A percentile compares a stretch with the other conserved stretches of the same genome.
phyloP scores from a whole-genome alignment of 2,113 vertebrate genomes.

The Aramus guarauna region DNA sequence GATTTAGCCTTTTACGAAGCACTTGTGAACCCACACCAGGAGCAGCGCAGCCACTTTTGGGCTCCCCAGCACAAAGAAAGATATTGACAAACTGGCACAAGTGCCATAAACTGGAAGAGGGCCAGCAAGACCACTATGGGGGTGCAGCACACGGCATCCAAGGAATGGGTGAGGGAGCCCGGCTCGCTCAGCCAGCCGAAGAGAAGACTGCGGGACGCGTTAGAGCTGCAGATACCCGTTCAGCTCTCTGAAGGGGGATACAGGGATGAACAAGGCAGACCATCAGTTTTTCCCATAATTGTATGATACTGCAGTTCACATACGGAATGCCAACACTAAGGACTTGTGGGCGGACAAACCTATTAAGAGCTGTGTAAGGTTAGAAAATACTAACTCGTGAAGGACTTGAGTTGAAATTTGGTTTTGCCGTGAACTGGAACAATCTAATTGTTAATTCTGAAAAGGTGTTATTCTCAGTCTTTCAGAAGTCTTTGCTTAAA shows the following conservation, averaged over 20 bases:
- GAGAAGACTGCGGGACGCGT: rapidly evolving
- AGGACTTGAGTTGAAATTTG: not conserved
- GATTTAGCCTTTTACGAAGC: not conserved
- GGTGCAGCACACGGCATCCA: not conserved
- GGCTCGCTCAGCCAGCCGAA: not conserved
- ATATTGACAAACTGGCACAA: not conserved
- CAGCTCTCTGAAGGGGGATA: not conserved
- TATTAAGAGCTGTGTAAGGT: not conserved
- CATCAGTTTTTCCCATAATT: not conserved
- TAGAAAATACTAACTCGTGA: not conserved
- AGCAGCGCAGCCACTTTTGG: not conserved
- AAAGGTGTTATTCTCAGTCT: not conserved
- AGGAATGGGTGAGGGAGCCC: not conserved
- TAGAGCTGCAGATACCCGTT: rapidly evolving
- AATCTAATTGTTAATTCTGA: not conserved
- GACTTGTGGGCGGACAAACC: not conserved
- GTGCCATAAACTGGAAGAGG: not conserved
- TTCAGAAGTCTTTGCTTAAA: not conserved
- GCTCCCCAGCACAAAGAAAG: not conserved
- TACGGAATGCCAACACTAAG: not conserved
- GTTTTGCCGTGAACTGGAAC: not conserved
- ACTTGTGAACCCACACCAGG: not conserved
- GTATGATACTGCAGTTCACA: not conserved
- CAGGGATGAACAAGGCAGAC: not conserved
- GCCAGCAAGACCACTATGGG: not conserved